Percentiles rank a stretch among this genome's conserved stretches.
Evolutionary conservation across 2,888 invertebrate genomes (phyloP).

Genomic region (Poecilobothrus nobilitatus): DNA sequence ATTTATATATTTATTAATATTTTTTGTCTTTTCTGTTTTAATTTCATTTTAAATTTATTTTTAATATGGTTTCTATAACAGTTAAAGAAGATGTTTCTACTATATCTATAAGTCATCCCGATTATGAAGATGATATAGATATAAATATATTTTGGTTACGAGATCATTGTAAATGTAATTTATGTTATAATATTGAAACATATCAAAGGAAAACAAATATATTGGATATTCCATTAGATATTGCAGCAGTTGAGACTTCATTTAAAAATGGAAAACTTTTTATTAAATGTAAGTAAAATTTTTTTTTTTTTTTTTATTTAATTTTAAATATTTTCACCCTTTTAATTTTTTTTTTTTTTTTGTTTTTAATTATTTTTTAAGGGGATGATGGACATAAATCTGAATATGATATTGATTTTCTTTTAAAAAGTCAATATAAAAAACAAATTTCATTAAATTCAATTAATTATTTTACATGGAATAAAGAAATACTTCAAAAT

Average conservation of each 20-base stretch:
- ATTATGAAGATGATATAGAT: constrained; percentile 24
- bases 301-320: neutral
- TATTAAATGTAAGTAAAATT: constrained; percentile 48
- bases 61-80: neutral
- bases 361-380: constrained; percentile 28
- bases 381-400: constrained; percentile 55
- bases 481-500: constrained; percentile 31
- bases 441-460: constrained; percentile 26
- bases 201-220: constrained; percentile 53
- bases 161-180: constrained; percentile 48
- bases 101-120: constrained; percentile 14
- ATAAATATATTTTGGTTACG: constrained; percentile 39
- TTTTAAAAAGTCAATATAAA: constrained; percentile 36
- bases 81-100: neutral
- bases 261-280: constrained; percentile 38
- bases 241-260: constrained; percentile 36
- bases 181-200: constrained; percentile 53
- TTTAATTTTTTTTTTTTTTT: neutral
- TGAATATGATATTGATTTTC: constrained; percentile 45
- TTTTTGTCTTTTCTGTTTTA: no score
- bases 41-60: no score
- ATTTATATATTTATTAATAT: no score
- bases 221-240: constrained; percentile 47
- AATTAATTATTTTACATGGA: constrained; percentile 46
- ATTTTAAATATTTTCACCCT: neutral